Percentiles rank a stretch among this genome's conserved stretches.
These are phyloP conservation scores for Platorchestia sp. DNA, from an alignment of 1,140 invertebrate genomes.

Conservation along the genomic window DNA sequence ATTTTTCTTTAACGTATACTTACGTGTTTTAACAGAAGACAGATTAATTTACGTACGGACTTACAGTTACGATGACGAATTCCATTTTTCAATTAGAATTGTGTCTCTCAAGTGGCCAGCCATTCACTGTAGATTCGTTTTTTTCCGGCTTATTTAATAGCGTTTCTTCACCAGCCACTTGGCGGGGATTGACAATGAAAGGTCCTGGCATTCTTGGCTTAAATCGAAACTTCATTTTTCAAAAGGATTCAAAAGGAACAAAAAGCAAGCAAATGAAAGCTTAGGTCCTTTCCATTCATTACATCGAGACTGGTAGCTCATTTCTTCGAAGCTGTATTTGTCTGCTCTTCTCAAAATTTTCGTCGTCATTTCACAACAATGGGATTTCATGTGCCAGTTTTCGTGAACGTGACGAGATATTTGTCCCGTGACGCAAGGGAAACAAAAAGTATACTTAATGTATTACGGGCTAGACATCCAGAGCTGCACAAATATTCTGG, in stretches of 20 bases:
- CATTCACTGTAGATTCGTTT: neutral
- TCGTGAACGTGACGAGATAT: neutral
- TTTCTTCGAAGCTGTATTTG: neutral
- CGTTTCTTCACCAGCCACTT: neutral
- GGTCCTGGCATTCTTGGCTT: neutral
- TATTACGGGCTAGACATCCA: neutral
- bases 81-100: neutral
- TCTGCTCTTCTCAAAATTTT: neutral
- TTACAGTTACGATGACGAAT: neutral
- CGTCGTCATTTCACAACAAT: neutral
- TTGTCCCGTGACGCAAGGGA: neutral
- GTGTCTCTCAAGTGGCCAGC: neutral
- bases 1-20: too few species aligned
- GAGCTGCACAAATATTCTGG: neutral
- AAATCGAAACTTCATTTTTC: neutral
- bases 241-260: neutral
- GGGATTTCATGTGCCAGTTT: neutral
- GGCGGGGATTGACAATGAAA: neutral
- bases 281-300: neutral
- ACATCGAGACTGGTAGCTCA: neutral
- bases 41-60: neutral
- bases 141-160: neutral
- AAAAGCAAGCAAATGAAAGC: slow-evolving; percentile 42
- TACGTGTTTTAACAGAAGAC: neutral
- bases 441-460: neutral